A percentile compares a stretch with the other conserved stretches of the same genome.
Evolutionary conservation across 2,888 invertebrate species (phyloP).

Genomic region (Nysson spinosus): DNA sequence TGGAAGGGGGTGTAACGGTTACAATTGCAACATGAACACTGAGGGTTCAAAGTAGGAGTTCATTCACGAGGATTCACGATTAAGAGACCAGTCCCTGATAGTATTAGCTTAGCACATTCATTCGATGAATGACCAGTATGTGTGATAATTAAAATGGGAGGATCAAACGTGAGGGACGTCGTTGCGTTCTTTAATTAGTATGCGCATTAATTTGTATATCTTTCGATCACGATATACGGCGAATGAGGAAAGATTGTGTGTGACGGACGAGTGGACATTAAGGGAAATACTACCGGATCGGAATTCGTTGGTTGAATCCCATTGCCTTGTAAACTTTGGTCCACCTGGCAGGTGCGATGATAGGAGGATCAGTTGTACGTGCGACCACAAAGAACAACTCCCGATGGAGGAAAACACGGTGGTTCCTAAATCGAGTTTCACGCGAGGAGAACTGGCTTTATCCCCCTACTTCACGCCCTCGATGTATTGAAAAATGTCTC

Average conservation of each 20-base stretch:
- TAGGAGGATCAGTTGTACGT: conserved; percentile 33
- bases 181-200: too few species aligned
- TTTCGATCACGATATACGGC: too few species aligned
- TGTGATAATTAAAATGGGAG: too few species aligned
- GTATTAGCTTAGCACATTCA: conserved; percentile 43
- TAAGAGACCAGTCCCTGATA: conserved; percentile 27
- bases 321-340: not conserved
- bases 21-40: conserved; percentile 48
- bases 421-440: conserved; percentile 18
- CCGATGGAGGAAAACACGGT: not conserved
- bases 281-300: conserved; percentile 35
- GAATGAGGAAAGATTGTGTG: too few species aligned
- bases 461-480: conserved; percentile 33
- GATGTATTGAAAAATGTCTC: conserved; percentile 38
- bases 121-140: conserved; percentile 20
- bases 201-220: too few species aligned
- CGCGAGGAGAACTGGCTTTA: conserved; percentile 14
- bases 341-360: conserved; percentile 42
- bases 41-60: conserved; percentile 28
- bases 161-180: too few species aligned
- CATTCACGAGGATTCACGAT: conserved; percentile 41
- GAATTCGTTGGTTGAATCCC: not conserved
- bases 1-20: conserved; percentile 39
- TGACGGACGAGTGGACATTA: too few species aligned
- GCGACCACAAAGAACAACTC: conserved; percentile 23